Evolutionary conservation across 2,888 invertebrate species (phyloP).

Genomic region (Cheilosia pagana): DNA sequence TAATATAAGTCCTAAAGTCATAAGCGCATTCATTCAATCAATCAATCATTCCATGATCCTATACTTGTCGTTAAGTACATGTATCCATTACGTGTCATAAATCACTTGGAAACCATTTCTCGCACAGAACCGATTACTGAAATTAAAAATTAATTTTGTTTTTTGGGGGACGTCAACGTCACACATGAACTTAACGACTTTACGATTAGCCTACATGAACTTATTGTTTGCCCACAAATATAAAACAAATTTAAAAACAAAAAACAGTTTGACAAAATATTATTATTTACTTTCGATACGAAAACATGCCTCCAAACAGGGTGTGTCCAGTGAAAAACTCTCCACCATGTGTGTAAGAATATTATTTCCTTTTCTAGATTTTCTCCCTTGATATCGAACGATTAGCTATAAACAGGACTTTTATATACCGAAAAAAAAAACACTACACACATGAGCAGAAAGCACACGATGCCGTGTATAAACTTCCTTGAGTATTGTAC

Average conservation of each 20-base stretch:
- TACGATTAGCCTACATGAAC: no score
- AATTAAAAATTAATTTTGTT: neutral
- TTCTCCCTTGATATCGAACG: conserved; percentile 48
- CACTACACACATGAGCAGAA: conserved; percentile 19
- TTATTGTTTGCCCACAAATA: neutral
- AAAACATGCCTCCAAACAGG: conserved; percentile 36
- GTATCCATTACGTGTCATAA: neutral
- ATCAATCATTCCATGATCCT: no score
- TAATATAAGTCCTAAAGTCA: no score
- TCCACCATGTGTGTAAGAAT: conserved; percentile 12
- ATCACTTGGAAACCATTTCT: neutral
- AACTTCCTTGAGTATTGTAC: conserved; percentile 2
- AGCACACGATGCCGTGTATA: conserved; percentile 5
- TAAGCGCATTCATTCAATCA: no score
- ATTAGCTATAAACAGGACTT: conserved; percentile 63
- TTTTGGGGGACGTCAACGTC: neutral
- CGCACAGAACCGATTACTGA: neutral
- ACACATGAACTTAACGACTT: no score
- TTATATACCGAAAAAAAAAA: conserved; percentile 39
- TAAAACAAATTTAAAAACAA: conserved; percentile 45
- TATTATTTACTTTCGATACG: conserved; percentile 49
- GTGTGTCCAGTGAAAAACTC: conserved; percentile 41
- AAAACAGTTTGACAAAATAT: conserved; percentile 51
- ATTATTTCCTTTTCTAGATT: conserved; percentile 36
- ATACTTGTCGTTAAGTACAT: no score